These are phyloP conservation scores for Agrochola macilenta DNA, from an alignment of 2,888 invertebrate genomes.

Conservation along the genomic window DNA sequence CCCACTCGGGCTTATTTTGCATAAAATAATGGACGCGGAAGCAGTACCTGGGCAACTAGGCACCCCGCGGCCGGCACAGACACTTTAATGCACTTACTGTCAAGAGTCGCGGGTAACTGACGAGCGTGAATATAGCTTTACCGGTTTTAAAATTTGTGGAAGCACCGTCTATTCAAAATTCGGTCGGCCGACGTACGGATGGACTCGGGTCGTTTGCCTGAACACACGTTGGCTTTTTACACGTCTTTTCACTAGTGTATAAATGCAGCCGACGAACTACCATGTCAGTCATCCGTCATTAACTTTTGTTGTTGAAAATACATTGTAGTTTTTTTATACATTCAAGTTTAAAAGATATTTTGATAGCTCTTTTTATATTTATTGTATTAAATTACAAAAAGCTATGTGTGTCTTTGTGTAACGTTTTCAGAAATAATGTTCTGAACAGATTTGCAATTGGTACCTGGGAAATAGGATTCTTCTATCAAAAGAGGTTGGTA, in stretches of 20 bases:
- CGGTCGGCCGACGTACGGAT: conserved; percentile 67
- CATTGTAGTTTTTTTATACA: no score
- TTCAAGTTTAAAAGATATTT: conserved; percentile 4
- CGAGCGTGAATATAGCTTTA: conserved; percentile 73
- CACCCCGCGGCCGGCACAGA: conserved; percentile 68
- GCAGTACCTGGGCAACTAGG: conserved; percentile 73
- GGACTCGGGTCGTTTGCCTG: conserved; percentile 66
- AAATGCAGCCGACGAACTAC: conserved; percentile 25
- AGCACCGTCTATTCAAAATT: conserved; percentile 72
- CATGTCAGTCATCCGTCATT: conserved; percentile 34
- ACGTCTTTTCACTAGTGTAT: conserved; percentile 64
- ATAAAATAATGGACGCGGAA: conserved; percentile 83
- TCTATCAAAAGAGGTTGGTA: no score
- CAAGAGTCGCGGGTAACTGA: conserved; percentile 75
- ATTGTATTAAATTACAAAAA: not conserved
- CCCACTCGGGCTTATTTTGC: conserved; percentile 80
- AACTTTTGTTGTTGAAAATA: conserved; percentile 11
- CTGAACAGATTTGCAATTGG: not conserved
- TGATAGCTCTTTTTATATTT: not conserved
- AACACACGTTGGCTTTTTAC: conserved; percentile 62
- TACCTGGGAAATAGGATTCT: not conserved
- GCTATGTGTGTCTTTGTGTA: not conserved
- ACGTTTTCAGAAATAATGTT: conserved; percentile 5
- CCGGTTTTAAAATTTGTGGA: conserved; percentile 75
- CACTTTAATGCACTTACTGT: conserved; percentile 83